Evolutionary conservation across 2,888 invertebrate species (phyloP).

Genomic region (Nephrotoma flavescens): DNA sequence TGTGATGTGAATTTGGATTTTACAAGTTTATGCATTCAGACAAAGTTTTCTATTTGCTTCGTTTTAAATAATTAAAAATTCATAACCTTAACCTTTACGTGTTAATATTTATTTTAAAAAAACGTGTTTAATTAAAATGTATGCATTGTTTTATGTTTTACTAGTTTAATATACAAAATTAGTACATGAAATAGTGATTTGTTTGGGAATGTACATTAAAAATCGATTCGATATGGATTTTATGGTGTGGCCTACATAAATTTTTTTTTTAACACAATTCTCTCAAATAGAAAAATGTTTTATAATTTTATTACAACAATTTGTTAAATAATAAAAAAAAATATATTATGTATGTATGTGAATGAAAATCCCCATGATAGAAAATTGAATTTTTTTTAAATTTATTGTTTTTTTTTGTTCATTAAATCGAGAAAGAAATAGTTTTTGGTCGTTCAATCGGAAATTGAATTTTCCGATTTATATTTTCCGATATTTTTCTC

Average conservation of each 20-base stretch:
- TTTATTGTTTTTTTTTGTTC: neutral
- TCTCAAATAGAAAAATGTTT: neutral
- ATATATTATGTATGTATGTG: neutral
- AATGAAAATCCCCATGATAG: neutral
- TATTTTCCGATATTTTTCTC: neutral
- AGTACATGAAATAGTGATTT: neutral
- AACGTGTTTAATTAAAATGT: neutral
- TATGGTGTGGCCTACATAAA: neutral
- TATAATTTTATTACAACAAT: neutral
- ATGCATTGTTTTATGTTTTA: neutral
- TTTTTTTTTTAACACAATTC: neutral
- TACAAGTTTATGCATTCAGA: neutral
- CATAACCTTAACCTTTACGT: neutral
- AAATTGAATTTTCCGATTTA: neutral
- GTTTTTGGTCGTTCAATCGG: neutral
- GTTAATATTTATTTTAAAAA: neutral
- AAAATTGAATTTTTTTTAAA: neutral
- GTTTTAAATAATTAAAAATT: neutral
- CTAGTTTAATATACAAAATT: neutral
- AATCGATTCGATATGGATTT: neutral
- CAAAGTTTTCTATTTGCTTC: neutral
- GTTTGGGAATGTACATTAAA: neutral
- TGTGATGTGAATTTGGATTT: neutral
- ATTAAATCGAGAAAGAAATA: neutral
- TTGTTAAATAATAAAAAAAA: neutral